Conservation (phyloP, 2,797 vertebrate genomes). For the Centroberyx gerrardi region DNA sequence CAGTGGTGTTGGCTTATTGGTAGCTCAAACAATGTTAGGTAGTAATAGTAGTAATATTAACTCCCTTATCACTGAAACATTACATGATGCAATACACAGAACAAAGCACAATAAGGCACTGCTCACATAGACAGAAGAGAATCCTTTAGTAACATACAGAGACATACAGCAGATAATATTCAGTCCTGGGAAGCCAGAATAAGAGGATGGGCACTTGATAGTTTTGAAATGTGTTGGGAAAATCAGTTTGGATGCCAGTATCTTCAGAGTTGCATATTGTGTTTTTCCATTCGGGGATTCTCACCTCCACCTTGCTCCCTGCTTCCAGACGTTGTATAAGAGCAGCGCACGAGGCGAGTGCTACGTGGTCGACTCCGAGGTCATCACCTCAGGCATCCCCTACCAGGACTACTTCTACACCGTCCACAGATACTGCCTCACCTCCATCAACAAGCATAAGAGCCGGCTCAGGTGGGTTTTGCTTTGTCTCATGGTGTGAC, state of each 20-base stretch:
- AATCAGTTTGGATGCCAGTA: too few species aligned
- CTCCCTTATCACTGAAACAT: too few species aligned
- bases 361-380: conserved; percentile 92
- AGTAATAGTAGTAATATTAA: too few species aligned
- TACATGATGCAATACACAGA: too few species aligned
- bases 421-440: conserved; percentile 92
- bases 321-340: conserved; percentile 88
- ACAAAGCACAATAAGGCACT: neutral
- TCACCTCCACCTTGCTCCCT: neutral
- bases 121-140: too few species aligned
- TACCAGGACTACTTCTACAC: conserved; percentile 98
- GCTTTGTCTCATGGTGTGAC: neutral
- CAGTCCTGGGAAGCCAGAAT: too few species aligned
- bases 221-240: too few species aligned
- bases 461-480: conserved; percentile 89
- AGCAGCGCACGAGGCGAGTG: conserved; percentile 87
- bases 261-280: neutral
- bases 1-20: too few species aligned
- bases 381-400: conserved; percentile 93
- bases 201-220: too few species aligned
- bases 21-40: too few species aligned
- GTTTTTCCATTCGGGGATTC: neutral
- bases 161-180: too few species aligned
- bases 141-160: too few species aligned
- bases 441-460: conserved; percentile 90